These are phyloP conservation scores for Chloroceryle inda DNA, from an alignment of 2,797 vertebrate species.

Conservation along the genomic window DNA sequence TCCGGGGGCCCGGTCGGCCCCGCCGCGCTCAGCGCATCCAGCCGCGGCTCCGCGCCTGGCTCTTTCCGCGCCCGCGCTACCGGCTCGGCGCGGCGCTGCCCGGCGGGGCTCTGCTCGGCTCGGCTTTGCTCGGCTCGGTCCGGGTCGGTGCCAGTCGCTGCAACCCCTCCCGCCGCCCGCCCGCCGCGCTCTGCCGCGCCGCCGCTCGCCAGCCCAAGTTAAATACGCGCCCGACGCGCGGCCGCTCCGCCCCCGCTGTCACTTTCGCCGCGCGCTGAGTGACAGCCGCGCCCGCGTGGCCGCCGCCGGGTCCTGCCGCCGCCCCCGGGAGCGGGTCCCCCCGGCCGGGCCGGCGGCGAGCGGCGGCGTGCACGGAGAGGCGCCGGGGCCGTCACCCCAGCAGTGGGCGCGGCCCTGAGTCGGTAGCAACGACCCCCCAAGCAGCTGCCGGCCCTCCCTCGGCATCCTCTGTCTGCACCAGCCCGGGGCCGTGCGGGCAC, in stretches of 20 bases:
- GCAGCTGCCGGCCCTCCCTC: background rate
- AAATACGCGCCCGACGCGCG: conserved; percentile 9
- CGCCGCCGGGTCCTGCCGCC: background rate
- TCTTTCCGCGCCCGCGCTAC: background rate
- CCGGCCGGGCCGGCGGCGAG: background rate
- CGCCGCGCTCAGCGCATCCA: background rate
- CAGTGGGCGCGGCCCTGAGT: background rate
- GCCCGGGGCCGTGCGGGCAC: background rate
- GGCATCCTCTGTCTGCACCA: background rate
- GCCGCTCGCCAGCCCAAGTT: background rate
- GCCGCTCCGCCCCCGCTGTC: conserved; percentile 5
- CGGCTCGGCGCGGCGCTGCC: background rate
- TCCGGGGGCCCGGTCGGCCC: background rate
- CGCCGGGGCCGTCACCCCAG: no score
- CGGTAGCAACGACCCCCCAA: accelerated
- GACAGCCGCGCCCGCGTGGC: background rate
- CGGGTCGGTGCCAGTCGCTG: background rate
- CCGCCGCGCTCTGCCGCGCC: background rate
- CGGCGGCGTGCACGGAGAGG: no score
- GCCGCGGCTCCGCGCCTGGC: background rate
- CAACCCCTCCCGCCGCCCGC: background rate
- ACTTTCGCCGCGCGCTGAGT: background rate
- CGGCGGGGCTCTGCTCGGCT: background rate
- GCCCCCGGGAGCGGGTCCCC: background rate
- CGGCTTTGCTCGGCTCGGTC: background rate